Base-by-base conservation (phyloP, 2,113 vertebrate species). In the Delphinus delphis region DNA sequence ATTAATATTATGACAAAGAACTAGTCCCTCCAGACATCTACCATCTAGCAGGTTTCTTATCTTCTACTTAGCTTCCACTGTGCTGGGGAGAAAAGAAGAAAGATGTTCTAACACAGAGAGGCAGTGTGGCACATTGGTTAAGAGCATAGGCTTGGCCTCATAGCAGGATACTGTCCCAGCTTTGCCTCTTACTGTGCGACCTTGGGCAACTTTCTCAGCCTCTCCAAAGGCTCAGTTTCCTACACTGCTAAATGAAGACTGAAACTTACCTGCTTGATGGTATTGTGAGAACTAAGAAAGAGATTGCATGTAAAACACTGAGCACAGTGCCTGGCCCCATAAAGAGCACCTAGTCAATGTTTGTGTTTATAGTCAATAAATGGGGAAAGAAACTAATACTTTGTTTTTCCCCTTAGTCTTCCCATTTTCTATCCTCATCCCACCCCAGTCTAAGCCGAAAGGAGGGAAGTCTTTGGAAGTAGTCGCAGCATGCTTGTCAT, bases 61-160 rank as follows among this genome's bases (percentile, higher is more conserved):
- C 82, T 67, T 79, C 62, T 88, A 15, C 38, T 76, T 76, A 6
- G 38, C 63, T 73, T 50, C 25, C 81, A 80, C 21, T 18, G 8
- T 38, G 44, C 77, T 65, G n/a, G 26, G 53, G 53, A 79, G 58
- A 73, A 90, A 84, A 96, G 55, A 73, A 68, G 71, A 81, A 82
- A 80, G 94, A 36, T 36, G 55, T 62, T 67, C 88, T 87, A 96
- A 95, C 97, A 93, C 92, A 71, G 92, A 96, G 92, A 97, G 94
- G 97, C 96, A 96, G 93, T 81, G 96, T 31, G 93, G 90, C 9
- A 60, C 44, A 89, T 36, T 86, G 96, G 93, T 89, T 76, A 95
- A 80, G n/a, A 87, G 83, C 55, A 41, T 15, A 47, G 31, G 25
- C 20, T 55, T 62, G 33, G 18, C 6, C 13, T 23, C 26, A 10